Evolutionary conservation across 2,888 invertebrate species (phyloP).

Genomic region (Orthosia gothica): DNA sequence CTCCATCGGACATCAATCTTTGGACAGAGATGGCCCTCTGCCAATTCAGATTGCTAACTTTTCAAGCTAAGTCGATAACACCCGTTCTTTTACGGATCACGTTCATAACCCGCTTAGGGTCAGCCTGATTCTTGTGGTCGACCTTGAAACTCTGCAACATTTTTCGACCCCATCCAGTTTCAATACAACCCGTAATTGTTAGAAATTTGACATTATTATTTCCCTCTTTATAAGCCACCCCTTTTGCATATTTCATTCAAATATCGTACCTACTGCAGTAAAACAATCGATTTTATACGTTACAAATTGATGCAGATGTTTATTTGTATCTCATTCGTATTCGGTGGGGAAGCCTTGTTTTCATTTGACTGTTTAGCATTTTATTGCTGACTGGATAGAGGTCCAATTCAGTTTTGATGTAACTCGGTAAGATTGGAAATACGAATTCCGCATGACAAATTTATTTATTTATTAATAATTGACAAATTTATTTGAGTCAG

Average conservation of each 20-base stretch:
- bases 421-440: background rate
- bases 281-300: slow-evolving; percentile 38
- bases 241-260: slow-evolving; percentile 26
- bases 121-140: background rate
- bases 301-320: slow-evolving; percentile 29
- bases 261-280: slow-evolving; percentile 29
- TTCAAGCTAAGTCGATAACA: background rate
- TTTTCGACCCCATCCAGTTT: slow-evolving; percentile 1
- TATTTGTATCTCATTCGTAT: slow-evolving; percentile 18
- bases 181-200: background rate
- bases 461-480: too few species aligned
- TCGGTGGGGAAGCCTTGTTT: slow-evolving; percentile 11
- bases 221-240: background rate
- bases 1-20: background rate
- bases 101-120: background rate
- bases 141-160: background rate
- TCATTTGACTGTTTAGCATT: slow-evolving; percentile 39
- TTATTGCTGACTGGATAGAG: slow-evolving; percentile 3
- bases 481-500: background rate
- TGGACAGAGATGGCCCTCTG: background rate
- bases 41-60: background rate
- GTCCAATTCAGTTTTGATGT: slow-evolving; percentile 10
- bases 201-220: background rate
- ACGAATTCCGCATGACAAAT: background rate
- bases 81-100: too few species aligned